Base-by-base conservation (phyloP, 1,140 invertebrate species). In the Dufourea novaeangliae region DNA sequence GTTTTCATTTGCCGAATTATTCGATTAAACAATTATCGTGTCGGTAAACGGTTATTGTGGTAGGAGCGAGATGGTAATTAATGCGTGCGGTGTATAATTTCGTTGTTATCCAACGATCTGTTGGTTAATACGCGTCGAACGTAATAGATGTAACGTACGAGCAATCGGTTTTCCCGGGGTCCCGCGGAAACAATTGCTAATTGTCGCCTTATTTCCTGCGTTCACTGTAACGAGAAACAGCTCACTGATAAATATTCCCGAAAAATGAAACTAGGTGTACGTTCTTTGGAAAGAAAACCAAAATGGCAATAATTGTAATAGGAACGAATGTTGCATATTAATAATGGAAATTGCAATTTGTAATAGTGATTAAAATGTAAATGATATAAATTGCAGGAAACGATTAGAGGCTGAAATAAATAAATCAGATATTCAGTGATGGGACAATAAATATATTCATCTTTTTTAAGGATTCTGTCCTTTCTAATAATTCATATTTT, bases 1-100 rank as follows among this genome's bases (percentile, higher is more conserved):
- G 66, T 69, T 75, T 74, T 44, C 66, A 76, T 76, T 79, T 27
- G 63, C 29, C 63, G 20, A 78, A 79, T 75, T 54, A 50, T 67
- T 68, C 61, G 59, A 68, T 68, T 67, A 79, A 66, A 75, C 63
- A 79, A 79, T 79, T 52, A 72, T 37, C 39, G 22, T 12, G 52
- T 4, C 34, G 22, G 62, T 59, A 59, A 74, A 59, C 62, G 71
- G 27, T 78, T 72, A 41, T 56, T 41, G 20, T 14, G 59, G 59
- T 1, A 10, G 29, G 57, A 12, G n/a, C 27, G 34, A 5, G 17
- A 25, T 7, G 14, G 68, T 79, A 79, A 74, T 79, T 79, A 79
- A 73, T 79, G 62, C 70, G 50, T n/a, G 14, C 32, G 37, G 22
- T 56, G 52, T 59, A 63, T 79, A 73, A 79, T 79, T 74, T 79